These are phyloP conservation scores for Melierax canorus DNA, from an alignment of 2,113 vertebrate genomes.

Conservation along the genomic window DNA sequence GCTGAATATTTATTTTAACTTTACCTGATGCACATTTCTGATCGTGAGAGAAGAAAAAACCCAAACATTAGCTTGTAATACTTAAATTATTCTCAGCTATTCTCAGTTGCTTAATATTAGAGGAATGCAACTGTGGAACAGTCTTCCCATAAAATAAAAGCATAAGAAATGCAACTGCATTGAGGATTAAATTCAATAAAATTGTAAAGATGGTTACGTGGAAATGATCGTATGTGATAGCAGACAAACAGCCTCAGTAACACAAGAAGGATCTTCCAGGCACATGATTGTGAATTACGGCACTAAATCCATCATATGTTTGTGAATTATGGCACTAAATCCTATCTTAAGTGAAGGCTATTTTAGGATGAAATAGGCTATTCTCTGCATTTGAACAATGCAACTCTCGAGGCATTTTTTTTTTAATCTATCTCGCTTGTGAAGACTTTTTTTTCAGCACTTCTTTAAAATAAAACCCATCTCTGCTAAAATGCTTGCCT, in stretches of 20 bases:
- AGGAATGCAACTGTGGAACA: background rate
- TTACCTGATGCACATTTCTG: background rate
- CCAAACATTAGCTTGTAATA: background rate
- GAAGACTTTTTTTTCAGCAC: background rate
- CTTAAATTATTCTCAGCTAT: background rate
- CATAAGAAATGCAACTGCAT: background rate
- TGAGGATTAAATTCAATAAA: background rate
- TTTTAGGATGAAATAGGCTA: background rate
- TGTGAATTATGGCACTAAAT: background rate
- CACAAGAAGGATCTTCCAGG: background rate
- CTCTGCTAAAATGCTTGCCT: background rate
- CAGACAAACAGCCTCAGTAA: background rate
- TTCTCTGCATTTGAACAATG: background rate
- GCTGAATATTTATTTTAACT: background rate
- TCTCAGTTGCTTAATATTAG: background rate
- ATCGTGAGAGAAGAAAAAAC: background rate
- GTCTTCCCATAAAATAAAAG: background rate
- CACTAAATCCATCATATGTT: background rate
- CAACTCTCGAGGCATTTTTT: background rate
- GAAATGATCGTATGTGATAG: background rate
- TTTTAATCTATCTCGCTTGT: background rate
- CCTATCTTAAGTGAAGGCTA: background rate
- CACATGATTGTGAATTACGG: background rate
- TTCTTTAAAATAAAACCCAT: background rate
- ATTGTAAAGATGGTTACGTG: background rate